Percentiles rank a stretch among this genome's conserved stretches.
phyloP scores from a whole-genome alignment of 2,113 vertebrate genomes.

The Zeus faber region DNA sequence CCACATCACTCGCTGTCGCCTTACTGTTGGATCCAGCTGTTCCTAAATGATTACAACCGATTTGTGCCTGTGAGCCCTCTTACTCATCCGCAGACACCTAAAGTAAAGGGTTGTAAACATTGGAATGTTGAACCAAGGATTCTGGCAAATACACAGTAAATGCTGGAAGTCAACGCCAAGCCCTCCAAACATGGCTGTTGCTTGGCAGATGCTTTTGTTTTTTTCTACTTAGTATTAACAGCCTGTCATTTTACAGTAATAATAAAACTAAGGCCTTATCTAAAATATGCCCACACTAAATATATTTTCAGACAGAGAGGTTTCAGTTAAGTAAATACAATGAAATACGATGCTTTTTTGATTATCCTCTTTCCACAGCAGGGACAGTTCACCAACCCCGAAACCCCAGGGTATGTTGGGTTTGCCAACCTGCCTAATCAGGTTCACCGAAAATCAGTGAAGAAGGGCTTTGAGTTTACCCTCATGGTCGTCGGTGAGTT shows the following conservation, averaged over 20 bases:
- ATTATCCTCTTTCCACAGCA: conserved; percentile 69
- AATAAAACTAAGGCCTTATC: not conserved
- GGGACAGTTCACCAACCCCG: conserved; percentile 92
- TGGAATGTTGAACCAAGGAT: conserved; percentile 16
- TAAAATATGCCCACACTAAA: too few species aligned
- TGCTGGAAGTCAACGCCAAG: not conserved
- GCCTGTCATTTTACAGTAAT: not conserved
- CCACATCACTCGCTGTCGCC: too few species aligned
- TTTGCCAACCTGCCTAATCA: conserved; percentile 98
- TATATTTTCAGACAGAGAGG: too few species aligned
- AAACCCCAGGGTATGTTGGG: conserved; percentile 97
- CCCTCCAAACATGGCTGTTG: conserved; percentile 1
- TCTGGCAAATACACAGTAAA: conserved; percentile 30
- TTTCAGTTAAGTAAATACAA: too few species aligned
- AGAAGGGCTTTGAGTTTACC: conserved; percentile 98
- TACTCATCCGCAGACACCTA: too few species aligned
- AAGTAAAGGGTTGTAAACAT: conserved; percentile 26
- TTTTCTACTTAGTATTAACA: not conserved
- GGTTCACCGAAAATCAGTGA: conserved; percentile 97
- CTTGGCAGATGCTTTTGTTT: conserved; percentile 17
- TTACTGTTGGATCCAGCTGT: too few species aligned
- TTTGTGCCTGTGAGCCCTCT: too few species aligned
- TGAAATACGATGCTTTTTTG: conserved; percentile 3
- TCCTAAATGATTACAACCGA: too few species aligned
- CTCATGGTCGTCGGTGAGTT: conserved; percentile 98